A percentile compares a stretch with the other conserved stretches of the same genome.
Conservation (phyloP, 2,113 vertebrate species). For the Gorsachius goisagi region DNA sequence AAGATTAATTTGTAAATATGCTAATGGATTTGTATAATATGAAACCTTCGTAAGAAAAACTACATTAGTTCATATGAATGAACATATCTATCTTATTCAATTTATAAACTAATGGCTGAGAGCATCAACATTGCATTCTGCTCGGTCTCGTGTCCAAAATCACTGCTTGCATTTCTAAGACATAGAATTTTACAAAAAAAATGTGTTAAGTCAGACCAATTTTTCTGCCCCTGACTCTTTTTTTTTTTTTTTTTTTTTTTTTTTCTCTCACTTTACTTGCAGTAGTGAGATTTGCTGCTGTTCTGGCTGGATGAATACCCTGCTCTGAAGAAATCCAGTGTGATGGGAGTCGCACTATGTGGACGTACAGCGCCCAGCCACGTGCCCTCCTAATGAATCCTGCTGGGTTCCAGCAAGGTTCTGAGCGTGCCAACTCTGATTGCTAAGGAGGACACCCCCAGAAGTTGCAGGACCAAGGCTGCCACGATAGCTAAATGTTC, state of each 20-base stretch:
- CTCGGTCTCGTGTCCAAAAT: constrained; percentile 52
- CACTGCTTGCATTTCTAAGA: constrained; percentile 42
- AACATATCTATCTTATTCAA: constrained; percentile 78
- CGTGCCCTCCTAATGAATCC: neutral
- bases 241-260: neutral
- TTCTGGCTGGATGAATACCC: neutral
- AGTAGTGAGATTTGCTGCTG: neutral
- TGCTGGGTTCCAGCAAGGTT: neutral
- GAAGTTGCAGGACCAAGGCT: neutral
- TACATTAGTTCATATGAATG: constrained; percentile 80
- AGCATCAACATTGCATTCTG: constrained; percentile 67
- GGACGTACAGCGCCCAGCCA: fast-evolving
- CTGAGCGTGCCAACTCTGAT: neutral
- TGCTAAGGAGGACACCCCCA: fast-evolving
- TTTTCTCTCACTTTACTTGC: neutral
- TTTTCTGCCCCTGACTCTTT: neutral
- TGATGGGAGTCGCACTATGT: neutral
- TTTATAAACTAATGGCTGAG: constrained; percentile 75
- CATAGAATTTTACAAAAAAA: neutral
- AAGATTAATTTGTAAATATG: constrained; percentile 86
- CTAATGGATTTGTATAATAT: constrained; percentile 82
- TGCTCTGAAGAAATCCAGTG: neutral
- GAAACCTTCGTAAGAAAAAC: constrained; percentile 78
- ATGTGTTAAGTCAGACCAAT: neutral
- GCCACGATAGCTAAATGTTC: fast-evolving